phyloP scores from a whole-genome alignment of 2,113 vertebrate species.

The Arenaria interpres region DNA sequence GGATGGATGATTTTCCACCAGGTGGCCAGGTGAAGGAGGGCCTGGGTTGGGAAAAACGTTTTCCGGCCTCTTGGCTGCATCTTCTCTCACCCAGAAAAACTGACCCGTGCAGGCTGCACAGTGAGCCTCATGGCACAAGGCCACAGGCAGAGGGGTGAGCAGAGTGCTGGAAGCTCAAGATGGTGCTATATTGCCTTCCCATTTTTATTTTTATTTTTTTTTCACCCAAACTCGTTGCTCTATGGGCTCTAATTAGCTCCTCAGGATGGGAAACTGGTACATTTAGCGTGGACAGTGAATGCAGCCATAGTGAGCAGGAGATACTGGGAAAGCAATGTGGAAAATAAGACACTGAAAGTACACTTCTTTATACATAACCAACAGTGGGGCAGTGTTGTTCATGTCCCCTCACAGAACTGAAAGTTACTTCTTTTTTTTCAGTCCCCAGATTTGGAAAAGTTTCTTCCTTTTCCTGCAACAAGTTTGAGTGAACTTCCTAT shows the following conservation, averaged over 20 bases:
- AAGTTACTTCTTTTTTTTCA: background rate
- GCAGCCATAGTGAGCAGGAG: background rate
- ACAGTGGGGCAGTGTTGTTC: background rate
- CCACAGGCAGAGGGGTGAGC: background rate
- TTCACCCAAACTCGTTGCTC: background rate
- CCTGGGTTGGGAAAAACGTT: accelerated
- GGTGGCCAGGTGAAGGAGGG: background rate
- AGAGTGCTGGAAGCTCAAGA: background rate
- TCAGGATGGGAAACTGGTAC: background rate
- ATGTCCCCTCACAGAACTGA: background rate
- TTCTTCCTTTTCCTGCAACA: background rate
- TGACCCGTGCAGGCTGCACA: background rate
- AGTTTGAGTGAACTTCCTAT: background rate
- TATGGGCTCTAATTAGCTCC: background rate
- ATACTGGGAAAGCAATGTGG: background rate
- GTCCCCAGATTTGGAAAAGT: background rate
- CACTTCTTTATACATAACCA: background rate
- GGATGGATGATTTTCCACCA: background rate
- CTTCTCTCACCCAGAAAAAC: background rate
- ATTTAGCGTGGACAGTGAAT: background rate
- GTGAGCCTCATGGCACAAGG: accelerated
- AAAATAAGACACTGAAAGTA: background rate
- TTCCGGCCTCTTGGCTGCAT: background rate
- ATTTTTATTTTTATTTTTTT: background rate
- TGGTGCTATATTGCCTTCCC: background rate